These are phyloP conservation scores for Psilopsiagon aymara DNA, from an alignment of 2,113 vertebrate species.

Conservation along the genomic window DNA sequence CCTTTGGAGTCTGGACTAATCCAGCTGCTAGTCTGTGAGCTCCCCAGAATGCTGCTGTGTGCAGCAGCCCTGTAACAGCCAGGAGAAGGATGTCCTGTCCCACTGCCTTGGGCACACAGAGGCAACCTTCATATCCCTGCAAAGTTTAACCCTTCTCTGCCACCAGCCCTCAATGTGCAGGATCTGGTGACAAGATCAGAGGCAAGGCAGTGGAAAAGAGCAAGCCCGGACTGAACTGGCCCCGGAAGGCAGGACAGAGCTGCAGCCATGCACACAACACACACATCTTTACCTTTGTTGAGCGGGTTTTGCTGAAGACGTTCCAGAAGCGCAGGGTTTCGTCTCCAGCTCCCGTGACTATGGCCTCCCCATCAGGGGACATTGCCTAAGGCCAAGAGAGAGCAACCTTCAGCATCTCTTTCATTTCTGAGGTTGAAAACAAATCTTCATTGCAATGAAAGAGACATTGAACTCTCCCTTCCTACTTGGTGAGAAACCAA, in stretches of 20 bases:
- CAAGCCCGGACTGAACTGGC: fast-evolving
- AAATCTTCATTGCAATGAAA: neutral
- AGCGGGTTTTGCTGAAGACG: conserved; percentile 97
- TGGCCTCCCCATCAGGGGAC: conserved; percentile 98
- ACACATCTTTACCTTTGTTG: conserved; percentile 86
- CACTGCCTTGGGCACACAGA: neutral
- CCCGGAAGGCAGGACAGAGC: neutral
- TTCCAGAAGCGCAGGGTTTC: conserved; percentile 98
- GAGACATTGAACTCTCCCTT: neutral
- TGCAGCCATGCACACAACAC: neutral
- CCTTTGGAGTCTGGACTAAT: neutral
- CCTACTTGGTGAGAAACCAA: neutral
- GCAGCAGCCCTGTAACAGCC: neutral
- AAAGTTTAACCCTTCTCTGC: neutral
- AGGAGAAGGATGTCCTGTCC: neutral
- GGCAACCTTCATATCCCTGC: neutral
- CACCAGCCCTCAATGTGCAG: neutral
- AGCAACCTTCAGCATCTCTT: neutral
- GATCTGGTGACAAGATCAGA: neutral
- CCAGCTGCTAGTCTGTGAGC: neutral
- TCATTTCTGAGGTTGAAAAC: neutral
- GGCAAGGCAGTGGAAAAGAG: neutral
- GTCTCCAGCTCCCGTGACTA: conserved; percentile 95
- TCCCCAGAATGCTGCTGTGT: fast-evolving
- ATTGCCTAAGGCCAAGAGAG: conserved; percentile 82